Evolutionary conservation across 2,888 invertebrate genomes (phyloP), one percentile per base, ranked within the genome.

Genomic region (Arge pagana): DNA sequence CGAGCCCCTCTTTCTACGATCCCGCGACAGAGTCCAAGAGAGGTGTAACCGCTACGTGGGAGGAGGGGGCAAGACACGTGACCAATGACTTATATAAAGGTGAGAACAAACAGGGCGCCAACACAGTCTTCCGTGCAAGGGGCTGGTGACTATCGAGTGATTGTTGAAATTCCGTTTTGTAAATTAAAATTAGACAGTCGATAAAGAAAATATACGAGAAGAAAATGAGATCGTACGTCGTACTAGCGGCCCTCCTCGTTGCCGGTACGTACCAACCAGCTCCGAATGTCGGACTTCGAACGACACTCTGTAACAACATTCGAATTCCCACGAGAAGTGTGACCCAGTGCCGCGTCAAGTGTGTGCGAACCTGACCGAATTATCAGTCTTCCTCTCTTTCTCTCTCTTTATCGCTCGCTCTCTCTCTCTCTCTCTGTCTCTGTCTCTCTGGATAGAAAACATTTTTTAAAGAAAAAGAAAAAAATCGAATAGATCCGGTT

Each of bases 61-160:
- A 56, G 57, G 60, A 62, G 58, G 67, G 71, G 67, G 68, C 60
- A 65, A 50, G 64, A 64, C 76, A 76, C 76, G 75, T 76, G 76
- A 76, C 71, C 75, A 68, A 69, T 72, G 67, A 70, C 70, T 74
- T 76, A 75, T 76, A 76, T 75, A 76, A 76, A 75, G 71, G 70
- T 71, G 67, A 64, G 55, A 66, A 62, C 74, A 65, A 70, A 68
- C 72, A 66, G 68, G 70, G 65, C 66, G 68, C 70, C 66, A 72
- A 74, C 63, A 68, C 73, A 70, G 72, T 63, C 68, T 64, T 72
- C 67, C 67, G 66, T 65, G 61, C 62, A 59, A 61, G 64, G 63
- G 62, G 63, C 64, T 55, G 59, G 63, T 64, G 63, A 52, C 61
- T 35, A 21, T 21, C 23, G 21, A 45, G 45, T 45, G 45, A 35